phyloP scores from a whole-genome alignment of 2,888 invertebrate genomes.

The Hyposoter dolosus region DNA sequence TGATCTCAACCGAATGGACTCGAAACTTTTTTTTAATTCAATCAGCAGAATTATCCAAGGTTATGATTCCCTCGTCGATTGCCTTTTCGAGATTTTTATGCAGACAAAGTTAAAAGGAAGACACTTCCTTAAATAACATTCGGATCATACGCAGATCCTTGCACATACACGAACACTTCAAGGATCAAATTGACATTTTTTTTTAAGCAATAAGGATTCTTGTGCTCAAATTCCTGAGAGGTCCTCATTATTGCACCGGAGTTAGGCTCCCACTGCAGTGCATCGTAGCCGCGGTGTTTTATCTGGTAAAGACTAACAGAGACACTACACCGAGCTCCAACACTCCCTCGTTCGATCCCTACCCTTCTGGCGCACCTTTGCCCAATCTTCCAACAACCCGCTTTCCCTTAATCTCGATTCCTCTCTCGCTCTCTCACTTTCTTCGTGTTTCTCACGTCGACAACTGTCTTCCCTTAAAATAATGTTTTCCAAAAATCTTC shows the following conservation, averaged over 20 bases:
- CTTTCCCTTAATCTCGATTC: constrained; percentile 14
- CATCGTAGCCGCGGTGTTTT: constrained; percentile 77
- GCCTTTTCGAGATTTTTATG: neutral
- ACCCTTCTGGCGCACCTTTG: constrained; percentile 70
- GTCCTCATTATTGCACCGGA: constrained; percentile 71
- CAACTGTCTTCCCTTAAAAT: constrained; percentile 11
- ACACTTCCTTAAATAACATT: neutral
- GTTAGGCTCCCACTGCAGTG: constrained; percentile 81
- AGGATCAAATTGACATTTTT: neutral
- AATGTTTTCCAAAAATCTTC: constrained; percentile 34
- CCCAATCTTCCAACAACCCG: constrained; percentile 73
- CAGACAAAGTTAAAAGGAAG: neutral
- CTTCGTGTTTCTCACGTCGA: constrained; percentile 48
- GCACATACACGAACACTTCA: neutral
- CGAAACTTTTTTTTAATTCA: neutral
- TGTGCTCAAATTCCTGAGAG: neutral
- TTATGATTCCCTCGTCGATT: neutral
- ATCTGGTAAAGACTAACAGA: constrained; percentile 44
- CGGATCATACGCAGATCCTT: neutral
- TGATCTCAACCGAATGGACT: neutral
- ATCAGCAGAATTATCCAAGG: neutral
- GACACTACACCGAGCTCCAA: constrained; percentile 25
- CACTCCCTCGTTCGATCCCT: constrained; percentile 42
- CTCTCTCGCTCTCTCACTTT: constrained; percentile 56
- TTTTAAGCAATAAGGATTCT: neutral